Conservation (phyloP, 2,113 vertebrate species). For the Ophthalmolycus amberensis region DNA sequence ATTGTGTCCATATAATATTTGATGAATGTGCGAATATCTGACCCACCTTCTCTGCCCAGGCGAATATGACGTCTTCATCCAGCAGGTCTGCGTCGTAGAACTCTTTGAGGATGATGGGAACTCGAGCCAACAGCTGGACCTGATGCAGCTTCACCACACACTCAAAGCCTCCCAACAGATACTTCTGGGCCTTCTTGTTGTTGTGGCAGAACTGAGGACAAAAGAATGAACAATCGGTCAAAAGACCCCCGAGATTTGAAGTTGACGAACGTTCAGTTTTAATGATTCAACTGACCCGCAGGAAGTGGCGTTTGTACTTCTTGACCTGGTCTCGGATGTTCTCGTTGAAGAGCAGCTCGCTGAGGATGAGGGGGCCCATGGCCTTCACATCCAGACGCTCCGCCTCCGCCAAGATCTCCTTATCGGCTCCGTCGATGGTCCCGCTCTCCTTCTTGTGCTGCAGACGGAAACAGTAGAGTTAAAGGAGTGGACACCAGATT, state of each 20-base stretch:
- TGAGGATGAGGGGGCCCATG: conserved; percentile 97
- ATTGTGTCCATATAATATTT: background rate
- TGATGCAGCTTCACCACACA: conserved; percentile 97
- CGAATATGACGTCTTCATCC: conserved; percentile 95
- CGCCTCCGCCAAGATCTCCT: conserved; percentile 96
- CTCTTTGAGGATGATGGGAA: conserved; percentile 95
- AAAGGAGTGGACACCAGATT: background rate
- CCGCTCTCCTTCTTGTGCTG: conserved; percentile 96
- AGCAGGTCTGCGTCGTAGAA: conserved; percentile 96
- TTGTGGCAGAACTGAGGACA: conserved; percentile 93
- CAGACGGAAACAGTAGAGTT: background rate
- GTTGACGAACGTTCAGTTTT: background rate
- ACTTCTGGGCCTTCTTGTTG: conserved; percentile 97
- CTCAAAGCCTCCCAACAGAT: conserved; percentile 95
- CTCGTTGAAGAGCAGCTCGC: conserved; percentile 95
- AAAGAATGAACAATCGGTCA: background rate
- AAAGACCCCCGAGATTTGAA: background rate
- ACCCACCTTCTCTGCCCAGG: conserved; percentile 96
- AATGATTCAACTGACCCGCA: conserved; percentile 86
- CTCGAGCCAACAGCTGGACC: conserved; percentile 91
- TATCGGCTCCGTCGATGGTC: conserved; percentile 91
- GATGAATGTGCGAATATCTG: background rate
- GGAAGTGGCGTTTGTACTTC: conserved; percentile 97
- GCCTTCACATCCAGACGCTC: conserved; percentile 97
- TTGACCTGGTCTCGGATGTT: conserved; percentile 97